Conservation (phyloP, 2,797 vertebrate species). For the Hafferia zeledoni region DNA sequence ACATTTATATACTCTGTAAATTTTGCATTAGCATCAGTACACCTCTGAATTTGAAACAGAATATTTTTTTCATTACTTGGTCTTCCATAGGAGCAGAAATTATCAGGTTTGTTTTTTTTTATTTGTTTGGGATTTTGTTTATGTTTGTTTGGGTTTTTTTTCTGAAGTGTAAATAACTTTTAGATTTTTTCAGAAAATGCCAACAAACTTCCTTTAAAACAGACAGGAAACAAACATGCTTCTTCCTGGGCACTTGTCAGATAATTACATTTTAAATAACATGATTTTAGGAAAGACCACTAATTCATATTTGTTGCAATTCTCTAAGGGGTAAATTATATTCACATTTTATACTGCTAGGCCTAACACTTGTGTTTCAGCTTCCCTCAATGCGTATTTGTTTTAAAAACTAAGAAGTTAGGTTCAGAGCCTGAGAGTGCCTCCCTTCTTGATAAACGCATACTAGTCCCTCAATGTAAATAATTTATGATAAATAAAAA, state of each 20-base stretch:
- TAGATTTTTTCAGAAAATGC: neutral
- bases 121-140: neutral
- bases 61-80: neutral
- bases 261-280: neutral
- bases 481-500: neutral
- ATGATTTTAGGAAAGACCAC: neutral
- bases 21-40: neutral
- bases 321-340: neutral
- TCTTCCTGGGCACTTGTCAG: neutral
- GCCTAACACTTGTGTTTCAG: neutral
- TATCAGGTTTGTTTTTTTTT: accelerated
- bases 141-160: neutral
- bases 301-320: neutral
- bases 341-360: neutral
- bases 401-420: neutral
- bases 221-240: neutral
- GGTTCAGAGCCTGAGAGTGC: neutral
- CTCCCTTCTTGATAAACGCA: neutral
- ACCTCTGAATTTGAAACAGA: neutral
- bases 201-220: neutral
- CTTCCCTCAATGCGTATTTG: neutral
- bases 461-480: neutral
- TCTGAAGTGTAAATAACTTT: neutral
- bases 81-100: neutral
- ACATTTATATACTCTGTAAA: neutral